Conservation (phyloP, 2,797 vertebrate species). For the Pangasius mekongensis region DNA sequence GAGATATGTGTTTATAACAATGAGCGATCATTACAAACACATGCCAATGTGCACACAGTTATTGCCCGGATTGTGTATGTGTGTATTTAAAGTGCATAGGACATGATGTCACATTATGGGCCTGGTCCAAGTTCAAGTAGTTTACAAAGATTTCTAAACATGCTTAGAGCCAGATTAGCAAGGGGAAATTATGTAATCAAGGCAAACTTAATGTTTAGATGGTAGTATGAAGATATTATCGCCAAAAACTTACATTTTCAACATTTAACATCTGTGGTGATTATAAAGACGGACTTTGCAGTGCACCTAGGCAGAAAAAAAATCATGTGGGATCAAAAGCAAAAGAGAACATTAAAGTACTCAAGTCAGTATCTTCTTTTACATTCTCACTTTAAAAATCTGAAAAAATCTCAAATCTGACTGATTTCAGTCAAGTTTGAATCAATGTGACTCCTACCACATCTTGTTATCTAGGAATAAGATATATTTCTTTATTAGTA, state of each 20-base stretch:
- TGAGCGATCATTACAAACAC: neutral
- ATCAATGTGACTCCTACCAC: neutral
- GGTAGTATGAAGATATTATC: neutral
- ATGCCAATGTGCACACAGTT: neutral
- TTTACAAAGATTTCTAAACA: conserved; percentile 11
- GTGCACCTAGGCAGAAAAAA: neutral
- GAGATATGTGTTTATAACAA: neutral
- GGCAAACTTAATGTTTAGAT: neutral
- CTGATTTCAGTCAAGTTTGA: neutral
- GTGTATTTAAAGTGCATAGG: neutral
- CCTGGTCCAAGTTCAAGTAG: neutral
- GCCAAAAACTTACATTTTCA: neutral
- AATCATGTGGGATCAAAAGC: neutral
- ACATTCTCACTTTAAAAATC: neutral
- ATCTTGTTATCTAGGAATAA: neutral
- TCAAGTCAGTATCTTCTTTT: neutral
- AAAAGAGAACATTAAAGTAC: neutral
- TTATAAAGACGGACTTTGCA: neutral
- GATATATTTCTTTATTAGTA: neutral
- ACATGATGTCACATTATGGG: conserved; percentile 1
- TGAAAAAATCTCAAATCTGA: too few relatives aligned
- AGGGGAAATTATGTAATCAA: neutral
- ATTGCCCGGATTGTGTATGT: neutral
- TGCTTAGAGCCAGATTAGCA: neutral
- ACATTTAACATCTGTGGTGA: neutral